Conservation (phyloP, 2,113 vertebrate species). For the Candoia aspera region DNA sequence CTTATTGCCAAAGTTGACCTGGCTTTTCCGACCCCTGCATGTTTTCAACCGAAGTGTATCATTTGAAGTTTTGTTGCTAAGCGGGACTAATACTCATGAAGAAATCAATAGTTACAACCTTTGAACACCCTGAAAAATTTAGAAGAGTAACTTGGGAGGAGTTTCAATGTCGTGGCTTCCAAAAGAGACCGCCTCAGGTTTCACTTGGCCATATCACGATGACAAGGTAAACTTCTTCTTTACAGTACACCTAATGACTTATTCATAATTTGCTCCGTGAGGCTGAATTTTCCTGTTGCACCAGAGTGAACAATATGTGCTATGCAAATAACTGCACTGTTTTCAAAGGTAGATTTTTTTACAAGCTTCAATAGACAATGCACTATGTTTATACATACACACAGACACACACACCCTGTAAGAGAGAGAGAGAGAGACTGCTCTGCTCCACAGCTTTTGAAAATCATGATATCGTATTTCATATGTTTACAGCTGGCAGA, state of each 20-base stretch:
- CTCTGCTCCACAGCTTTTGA: neutral
- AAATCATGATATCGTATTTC: neutral
- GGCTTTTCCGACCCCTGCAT: neutral
- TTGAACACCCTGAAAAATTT: neutral
- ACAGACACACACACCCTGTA: neutral
- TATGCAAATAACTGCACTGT: neutral
- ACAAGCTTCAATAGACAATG: neutral
- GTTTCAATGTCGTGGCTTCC: slow-evolving; percentile 36
- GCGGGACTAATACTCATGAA: neutral
- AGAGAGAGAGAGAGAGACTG: too few species aligned
- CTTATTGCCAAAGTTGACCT: neutral
- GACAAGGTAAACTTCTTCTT: slow-evolving; percentile 58
- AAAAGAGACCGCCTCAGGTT: slow-evolving; percentile 54
- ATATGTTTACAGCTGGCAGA: neutral
- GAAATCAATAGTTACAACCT: neutral
- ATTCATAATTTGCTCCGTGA: slow-evolving; percentile 60
- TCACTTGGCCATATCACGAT: slow-evolving; percentile 55
- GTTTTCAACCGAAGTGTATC: neutral
- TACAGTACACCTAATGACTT: slow-evolving; percentile 55
- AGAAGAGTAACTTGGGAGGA: slow-evolving; percentile 44
- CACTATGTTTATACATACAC: neutral
- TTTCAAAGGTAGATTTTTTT: neutral
- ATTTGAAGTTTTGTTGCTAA: neutral
- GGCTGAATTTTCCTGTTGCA: slow-evolving; percentile 47
- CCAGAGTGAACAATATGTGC: slow-evolving; percentile 9